phyloP scores from a whole-genome alignment of 37 sponge, comb jelly and placozoan genomes.

The Oopsacas minuta region DNA sequence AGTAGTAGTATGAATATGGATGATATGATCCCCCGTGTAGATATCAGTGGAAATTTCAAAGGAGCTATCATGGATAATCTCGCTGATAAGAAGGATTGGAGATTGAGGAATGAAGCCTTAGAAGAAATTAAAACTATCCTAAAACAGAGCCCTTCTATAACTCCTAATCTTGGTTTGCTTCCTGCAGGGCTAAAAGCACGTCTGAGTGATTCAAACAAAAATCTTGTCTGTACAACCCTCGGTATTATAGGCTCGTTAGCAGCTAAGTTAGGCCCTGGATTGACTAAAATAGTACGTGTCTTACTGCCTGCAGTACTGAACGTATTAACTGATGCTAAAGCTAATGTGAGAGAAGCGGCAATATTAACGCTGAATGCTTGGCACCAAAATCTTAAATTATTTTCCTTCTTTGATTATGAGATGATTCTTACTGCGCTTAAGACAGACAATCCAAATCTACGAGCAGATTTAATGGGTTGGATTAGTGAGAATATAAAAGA shows the following conservation, averaged over 20 bases:
- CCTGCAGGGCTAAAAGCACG: slow-evolving; percentile 66
- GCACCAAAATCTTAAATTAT: slow-evolving; percentile 30
- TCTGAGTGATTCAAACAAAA: slow-evolving; percentile 74
- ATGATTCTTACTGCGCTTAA: slow-evolving; percentile 38
- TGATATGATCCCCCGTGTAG: slow-evolving; percentile 22
- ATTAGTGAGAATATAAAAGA: not conserved
- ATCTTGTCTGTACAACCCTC: slow-evolving; percentile 58
- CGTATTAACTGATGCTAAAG: slow-evolving; percentile 47
- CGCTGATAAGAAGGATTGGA: slow-evolving; percentile 75
- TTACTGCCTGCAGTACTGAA: slow-evolving; percentile 34
- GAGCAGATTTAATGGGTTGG: slow-evolving; percentile 40
- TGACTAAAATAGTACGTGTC: slow-evolving; percentile 24
- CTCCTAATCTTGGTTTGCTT: slow-evolving; percentile 60
- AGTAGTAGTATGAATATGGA: not conserved
- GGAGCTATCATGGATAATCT: slow-evolving; percentile 46
- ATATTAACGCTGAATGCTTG: slow-evolving; percentile 47
- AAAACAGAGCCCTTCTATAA: slow-evolving; percentile 16
- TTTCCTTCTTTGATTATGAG: slow-evolving; percentile 50
- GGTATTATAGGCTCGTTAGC: slow-evolving; percentile 48
- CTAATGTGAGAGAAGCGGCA: slow-evolving; percentile 51
- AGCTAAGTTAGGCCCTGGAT: slow-evolving; percentile 52
- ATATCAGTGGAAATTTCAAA: slow-evolving; percentile 47
- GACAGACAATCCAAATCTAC: slow-evolving; percentile 71
- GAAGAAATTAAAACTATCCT: slow-evolving; percentile 32
- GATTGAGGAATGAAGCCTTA: slow-evolving; percentile 58